A percentile compares a stretch with the other conserved stretches of the same genome.
These are phyloP conservation scores for Drusus annulatus DNA, from an alignment of 1,140 invertebrate species.

Conservation along the genomic window DNA sequence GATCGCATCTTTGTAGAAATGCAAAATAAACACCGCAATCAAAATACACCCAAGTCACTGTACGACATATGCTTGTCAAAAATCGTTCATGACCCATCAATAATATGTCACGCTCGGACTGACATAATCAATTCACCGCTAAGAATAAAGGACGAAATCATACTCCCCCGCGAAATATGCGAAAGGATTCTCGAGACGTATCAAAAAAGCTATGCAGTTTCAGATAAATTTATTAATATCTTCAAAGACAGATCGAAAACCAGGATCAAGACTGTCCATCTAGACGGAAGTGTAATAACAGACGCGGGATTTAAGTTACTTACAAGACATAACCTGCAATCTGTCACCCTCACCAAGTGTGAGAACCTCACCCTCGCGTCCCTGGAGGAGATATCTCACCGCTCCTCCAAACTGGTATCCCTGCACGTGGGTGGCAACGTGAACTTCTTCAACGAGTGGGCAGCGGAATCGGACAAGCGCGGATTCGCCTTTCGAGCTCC, in stretches of 20 bases:
- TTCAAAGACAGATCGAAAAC: conserved; percentile 80
- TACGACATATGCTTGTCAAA: conserved; percentile 15
- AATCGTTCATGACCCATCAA: conserved; percentile 23
- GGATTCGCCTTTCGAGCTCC: conserved; percentile 76
- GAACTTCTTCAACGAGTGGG: conserved; percentile 52
- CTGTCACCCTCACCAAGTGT: conserved; percentile 83
- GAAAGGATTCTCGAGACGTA: conserved; percentile 74
- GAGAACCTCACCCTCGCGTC: conserved; percentile 74
- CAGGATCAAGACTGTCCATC: conserved; percentile 78
- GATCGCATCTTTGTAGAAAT: background rate
- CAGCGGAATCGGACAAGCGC: conserved; percentile 58
- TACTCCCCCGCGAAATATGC: conserved; percentile 65
- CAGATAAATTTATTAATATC: conserved; percentile 80
- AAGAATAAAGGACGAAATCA: conserved; percentile 21
- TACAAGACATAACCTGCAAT: conserved; percentile 79
- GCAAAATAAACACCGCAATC: background rate
- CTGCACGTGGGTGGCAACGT: conserved; percentile 53
- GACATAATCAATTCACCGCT: background rate
- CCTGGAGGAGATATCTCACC: conserved; percentile 70
- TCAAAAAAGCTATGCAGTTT: conserved; percentile 73
- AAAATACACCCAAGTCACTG: conserved; percentile 21
- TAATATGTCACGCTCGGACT: background rate
- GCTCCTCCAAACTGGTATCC: conserved; percentile 61
- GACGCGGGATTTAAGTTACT: conserved; percentile 80
- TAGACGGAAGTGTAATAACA: conserved; percentile 80